Evolutionary conservation across 2,888 invertebrate species (phyloP).

Genomic region (Torymus aiolomorphi): DNA sequence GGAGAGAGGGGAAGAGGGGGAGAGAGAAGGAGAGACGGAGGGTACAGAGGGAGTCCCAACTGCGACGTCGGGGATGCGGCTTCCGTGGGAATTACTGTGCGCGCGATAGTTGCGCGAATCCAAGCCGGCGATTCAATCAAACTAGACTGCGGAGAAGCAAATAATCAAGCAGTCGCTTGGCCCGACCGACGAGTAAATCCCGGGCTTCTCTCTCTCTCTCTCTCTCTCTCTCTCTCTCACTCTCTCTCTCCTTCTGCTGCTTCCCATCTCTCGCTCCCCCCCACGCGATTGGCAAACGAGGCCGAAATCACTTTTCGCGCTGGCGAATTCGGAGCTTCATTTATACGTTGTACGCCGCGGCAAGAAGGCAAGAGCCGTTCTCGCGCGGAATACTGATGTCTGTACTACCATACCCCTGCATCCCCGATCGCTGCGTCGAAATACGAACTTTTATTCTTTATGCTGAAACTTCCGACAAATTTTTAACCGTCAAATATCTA

Average conservation of each 20-base stretch:
- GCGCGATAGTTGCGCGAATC: conserved; percentile 19
- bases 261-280: background rate
- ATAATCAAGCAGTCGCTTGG: conserved; percentile 49
- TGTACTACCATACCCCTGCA: too few relatives aligned
- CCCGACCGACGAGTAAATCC: conserved; percentile 19
- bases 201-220: background rate
- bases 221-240: too few relatives aligned
- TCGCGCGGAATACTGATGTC: conserved; percentile 7
- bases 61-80: background rate
- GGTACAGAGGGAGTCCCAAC: too few relatives aligned
- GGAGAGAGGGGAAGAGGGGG: background rate
- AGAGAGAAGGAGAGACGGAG: background rate
- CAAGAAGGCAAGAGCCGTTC: background rate
- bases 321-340: conserved; percentile 15
- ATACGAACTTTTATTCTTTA: too few relatives aligned
- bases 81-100: conserved; percentile 22
- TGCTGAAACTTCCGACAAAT: too few relatives aligned
- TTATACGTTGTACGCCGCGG: background rate
- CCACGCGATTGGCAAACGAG: conserved; percentile 16
- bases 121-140: conserved; percentile 48
- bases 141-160: conserved; percentile 48
- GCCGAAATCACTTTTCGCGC: conserved; percentile 45
- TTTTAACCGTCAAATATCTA: too few relatives aligned
- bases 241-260: too few relatives aligned
- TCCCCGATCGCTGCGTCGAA: too few relatives aligned